phyloP scores from a whole-genome alignment of 1,140 invertebrate genomes.

The Polypedilum pembai region DNA sequence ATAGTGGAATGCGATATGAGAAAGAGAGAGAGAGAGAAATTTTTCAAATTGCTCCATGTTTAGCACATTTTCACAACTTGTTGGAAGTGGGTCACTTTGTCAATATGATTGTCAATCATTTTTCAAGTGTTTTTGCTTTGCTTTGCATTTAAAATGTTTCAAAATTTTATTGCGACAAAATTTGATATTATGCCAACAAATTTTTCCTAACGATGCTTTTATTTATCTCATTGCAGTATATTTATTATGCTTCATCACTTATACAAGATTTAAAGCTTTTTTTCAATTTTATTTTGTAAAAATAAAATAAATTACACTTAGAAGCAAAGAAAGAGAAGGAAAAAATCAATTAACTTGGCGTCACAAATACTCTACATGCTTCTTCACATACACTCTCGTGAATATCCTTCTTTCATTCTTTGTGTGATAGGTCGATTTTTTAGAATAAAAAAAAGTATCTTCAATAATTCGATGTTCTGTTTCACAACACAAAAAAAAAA shows the following conservation, averaged over 20 bases:
- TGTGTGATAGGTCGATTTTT: background rate
- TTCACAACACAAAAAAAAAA: background rate
- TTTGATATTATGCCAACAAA: no score
- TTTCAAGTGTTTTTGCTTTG: no score
- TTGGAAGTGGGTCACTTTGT: no score
- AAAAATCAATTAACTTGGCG: conserved; percentile 35
- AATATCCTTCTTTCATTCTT: background rate
- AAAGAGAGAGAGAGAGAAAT: background rate
- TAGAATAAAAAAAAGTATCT: background rate
- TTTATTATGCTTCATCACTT: no score
- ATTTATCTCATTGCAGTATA: no score
- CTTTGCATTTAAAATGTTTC: no score
- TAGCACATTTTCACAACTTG: no score
- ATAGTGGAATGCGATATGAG: background rate
- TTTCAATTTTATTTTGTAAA: background rate
- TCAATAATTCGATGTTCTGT: conserved; percentile 17
- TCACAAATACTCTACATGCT: background rate
- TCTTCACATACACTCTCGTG: background rate
- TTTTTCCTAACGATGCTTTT: no score
- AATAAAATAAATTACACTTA: background rate
- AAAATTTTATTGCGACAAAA: no score
- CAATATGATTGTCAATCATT: no score
- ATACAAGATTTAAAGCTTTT: no score
- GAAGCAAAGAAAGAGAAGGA: conserved; percentile 5
- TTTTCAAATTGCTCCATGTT: background rate